phyloP scores from a whole-genome alignment of 2,113 vertebrate genomes.

The Callithrix jacchus region DNA sequence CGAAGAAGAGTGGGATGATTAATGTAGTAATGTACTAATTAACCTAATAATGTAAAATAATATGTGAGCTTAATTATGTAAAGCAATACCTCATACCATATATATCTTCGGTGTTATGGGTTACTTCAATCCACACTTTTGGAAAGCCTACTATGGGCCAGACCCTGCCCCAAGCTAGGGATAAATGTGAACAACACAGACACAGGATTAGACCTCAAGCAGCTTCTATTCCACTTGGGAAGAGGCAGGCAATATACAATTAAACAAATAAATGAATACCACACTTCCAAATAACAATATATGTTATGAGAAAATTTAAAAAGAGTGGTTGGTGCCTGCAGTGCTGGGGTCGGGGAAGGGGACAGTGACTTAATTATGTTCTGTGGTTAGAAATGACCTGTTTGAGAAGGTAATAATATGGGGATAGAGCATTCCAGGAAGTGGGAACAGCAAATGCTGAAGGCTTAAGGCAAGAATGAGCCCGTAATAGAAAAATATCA shows the following conservation, averaged over 20 bases:
- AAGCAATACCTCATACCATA: neutral
- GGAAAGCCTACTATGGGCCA: neutral
- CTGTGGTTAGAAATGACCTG: neutral
- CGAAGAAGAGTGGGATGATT: conserved; percentile 4
- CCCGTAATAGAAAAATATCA: neutral
- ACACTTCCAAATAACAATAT: neutral
- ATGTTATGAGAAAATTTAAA: neutral
- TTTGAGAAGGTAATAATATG: neutral
- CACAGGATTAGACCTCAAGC: neutral
- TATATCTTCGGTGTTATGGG: neutral
- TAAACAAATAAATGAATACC: neutral
- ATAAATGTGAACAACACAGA: neutral
- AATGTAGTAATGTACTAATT: neutral
- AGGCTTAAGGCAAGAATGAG: neutral
- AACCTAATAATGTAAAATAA: neutral
- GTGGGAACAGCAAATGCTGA: neutral
- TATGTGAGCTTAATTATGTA: neutral
- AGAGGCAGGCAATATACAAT: neutral
- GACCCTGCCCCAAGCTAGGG: neutral
- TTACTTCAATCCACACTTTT: neutral
- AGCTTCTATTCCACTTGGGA: neutral
- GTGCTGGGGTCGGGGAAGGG: neutral
- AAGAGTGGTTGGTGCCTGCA: neutral
- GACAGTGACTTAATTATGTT: neutral
- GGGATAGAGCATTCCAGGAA: neutral